phyloP scores from a whole-genome alignment of 2,888 invertebrate genomes.

The Empis stercorea region DNA sequence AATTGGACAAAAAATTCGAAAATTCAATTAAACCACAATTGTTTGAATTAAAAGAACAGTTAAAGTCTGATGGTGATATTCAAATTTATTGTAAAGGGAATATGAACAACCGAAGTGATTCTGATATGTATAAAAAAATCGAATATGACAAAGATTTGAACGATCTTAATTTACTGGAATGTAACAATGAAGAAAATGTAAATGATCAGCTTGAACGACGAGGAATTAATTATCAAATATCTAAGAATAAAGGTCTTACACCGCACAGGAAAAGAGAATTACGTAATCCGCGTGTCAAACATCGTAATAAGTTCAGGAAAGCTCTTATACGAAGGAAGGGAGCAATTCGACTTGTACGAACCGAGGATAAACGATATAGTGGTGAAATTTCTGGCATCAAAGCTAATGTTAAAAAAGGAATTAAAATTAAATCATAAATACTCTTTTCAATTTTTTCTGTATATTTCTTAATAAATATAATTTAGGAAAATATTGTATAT shows the following conservation, averaged over 20 bases:
- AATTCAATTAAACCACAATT: slow-evolving; percentile 56
- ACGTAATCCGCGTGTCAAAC: slow-evolving; percentile 90
- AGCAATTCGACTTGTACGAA: slow-evolving; percentile 73
- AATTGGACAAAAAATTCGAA: slow-evolving; percentile 57
- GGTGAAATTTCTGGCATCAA: slow-evolving; percentile 95
- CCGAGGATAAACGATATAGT: slow-evolving; percentile 67
- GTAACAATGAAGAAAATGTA: slow-evolving; percentile 34
- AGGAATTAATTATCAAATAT: slow-evolving; percentile 83
- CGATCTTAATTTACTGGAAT: no score
- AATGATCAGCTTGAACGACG: slow-evolving; percentile 40
- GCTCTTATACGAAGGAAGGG: slow-evolving; percentile 88
- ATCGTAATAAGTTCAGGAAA: slow-evolving; percentile 82
- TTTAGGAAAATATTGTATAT: background rate
- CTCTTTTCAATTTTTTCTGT: no score
- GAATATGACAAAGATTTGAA: slow-evolving; percentile 37
- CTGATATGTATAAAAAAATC: slow-evolving; percentile 19
- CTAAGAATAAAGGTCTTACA: slow-evolving; percentile 90
- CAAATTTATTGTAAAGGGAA: slow-evolving; percentile 13
- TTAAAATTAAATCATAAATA: slow-evolving; percentile 68
- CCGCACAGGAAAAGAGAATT: slow-evolving; percentile 83
- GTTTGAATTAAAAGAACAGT: slow-evolving; percentile 45
- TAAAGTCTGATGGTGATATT: slow-evolving; percentile 37
- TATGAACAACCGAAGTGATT: background rate
- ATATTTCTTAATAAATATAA: no score
- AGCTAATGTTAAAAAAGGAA: slow-evolving; percentile 73